A percentile compares a stretch with the other conserved stretches of the same genome.
phyloP scores from a whole-genome alignment of 1,140 invertebrate species.

The Camponotus vicinus region DNA sequence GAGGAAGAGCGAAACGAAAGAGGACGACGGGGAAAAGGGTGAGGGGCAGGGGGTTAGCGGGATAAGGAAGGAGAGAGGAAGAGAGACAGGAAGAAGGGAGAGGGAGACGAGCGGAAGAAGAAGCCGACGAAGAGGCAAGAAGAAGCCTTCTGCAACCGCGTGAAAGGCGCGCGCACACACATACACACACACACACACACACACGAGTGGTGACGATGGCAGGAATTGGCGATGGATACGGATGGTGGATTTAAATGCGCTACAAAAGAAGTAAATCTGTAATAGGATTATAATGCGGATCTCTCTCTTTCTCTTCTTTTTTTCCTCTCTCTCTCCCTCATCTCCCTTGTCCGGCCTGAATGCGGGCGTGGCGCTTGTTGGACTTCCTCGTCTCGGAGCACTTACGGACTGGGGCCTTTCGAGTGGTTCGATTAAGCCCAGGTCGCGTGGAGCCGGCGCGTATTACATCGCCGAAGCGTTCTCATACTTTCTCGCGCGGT shows the following conservation, averaged over 20 bases:
- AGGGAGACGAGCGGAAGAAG: constrained; percentile 49
- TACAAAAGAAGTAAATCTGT: constrained; percentile 66
- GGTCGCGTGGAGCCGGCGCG: constrained; percentile 46
- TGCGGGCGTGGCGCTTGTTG: constrained; percentile 63
- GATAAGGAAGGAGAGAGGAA: background rate
- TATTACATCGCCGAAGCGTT: constrained; percentile 52
- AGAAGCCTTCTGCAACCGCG: constrained; percentile 51
- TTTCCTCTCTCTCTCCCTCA: background rate
- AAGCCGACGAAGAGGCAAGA: constrained; percentile 41
- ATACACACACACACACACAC: background rate
- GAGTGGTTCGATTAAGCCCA: constrained; percentile 57
- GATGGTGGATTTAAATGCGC: constrained; percentile 63
- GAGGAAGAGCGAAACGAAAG: constrained; percentile 23
- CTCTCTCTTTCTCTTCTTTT: constrained; percentile 21
- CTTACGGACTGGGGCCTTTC: constrained; percentile 48
- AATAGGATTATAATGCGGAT: constrained; percentile 71
- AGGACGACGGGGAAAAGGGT: background rate
- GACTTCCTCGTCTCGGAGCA: constrained; percentile 48
- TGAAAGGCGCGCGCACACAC: constrained; percentile 35
- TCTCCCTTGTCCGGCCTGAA: constrained; percentile 18
- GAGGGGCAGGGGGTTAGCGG: no score
- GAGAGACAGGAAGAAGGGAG: constrained; percentile 31
- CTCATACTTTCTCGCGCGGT: constrained; percentile 29
- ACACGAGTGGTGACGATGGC: background rate
- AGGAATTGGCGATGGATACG: constrained; percentile 23